Base-by-base conservation (phyloP, 1,140 invertebrate species). In the Drosophila orosa region DNA sequence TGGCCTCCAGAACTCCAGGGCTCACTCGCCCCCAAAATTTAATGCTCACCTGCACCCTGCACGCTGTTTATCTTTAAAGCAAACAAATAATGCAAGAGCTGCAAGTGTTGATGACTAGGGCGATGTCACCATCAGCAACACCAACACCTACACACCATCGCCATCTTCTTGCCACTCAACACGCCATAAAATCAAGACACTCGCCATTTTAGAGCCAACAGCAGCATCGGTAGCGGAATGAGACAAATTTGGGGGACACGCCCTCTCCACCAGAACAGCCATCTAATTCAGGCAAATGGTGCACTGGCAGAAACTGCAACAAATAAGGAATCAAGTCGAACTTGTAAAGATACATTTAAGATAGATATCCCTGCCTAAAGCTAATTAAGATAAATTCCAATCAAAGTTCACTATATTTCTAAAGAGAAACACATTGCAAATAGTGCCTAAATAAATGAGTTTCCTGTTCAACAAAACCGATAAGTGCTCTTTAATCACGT, bases 71-170 rank as follows among this genome's bases (percentile, higher is more conserved):
- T 67, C 63, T 80, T 86, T 85, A 86, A 85, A 78, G 82, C 79
- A 77, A 74, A 83, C 83, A 83, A 89, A 87, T 89, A 86, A 74
- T 87, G 79, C 84, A 83, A 61, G 73, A 80, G 82, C 67, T 87
- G 79, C 79, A 79, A 86, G 78, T 80, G 84, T 52, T 69, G 69
- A 73, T 61, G 55, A 55, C 66, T 22, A 17, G 39, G 66, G 47
- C 47, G 48, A 37, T 45, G 62, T 29, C 29, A 25, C 27, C 47
- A 59, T 40, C 29, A 48, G 24, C 24, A 10, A 27, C 45, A n/a
- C 2, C 24, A 47, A n/a, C 7, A 25, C 24, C 44, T 25, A 25
- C 44, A 27, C 27, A 33, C 29, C 48, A 22, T 15, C 3, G 17
- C n/a, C 48, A 33, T 22, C 19, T 33, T 33, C 29, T 9, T 13